Percentiles rank a stretch among this genome's conserved stretches.
phyloP scores from a whole-genome alignment of 2,797 vertebrate species.

The Epinephelus coioides region DNA sequence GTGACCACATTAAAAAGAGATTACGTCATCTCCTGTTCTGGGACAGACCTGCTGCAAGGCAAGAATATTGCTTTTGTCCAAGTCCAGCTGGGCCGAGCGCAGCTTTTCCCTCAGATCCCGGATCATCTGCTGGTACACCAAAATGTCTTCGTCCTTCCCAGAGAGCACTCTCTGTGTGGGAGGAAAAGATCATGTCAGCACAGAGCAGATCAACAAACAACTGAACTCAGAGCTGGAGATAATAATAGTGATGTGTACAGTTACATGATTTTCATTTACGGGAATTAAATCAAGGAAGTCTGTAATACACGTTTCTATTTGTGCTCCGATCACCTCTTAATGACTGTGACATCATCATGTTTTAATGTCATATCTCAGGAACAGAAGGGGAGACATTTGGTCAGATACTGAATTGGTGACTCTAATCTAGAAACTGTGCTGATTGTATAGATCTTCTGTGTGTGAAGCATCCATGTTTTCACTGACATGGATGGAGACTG shows the following conservation, averaged over 20 bases:
- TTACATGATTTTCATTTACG: not conserved
- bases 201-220: not conserved
- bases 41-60: slow-evolving; percentile 92
- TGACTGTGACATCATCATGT: not conserved
- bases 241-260: not conserved
- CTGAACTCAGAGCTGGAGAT: not conserved
- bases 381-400: too few relatives aligned
- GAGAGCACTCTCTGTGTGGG: slow-evolving; percentile 88
- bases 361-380: too few relatives aligned
- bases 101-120: slow-evolving; percentile 91
- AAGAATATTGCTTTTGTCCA: slow-evolving; percentile 92
- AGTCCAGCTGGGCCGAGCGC: slow-evolving; percentile 90
- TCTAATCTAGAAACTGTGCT: too few relatives aligned
- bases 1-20: not conserved
- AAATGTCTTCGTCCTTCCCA: slow-evolving; percentile 94
- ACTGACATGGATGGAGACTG: too few relatives aligned
- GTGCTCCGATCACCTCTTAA: not conserved
- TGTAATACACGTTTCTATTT: not conserved
- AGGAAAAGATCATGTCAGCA: slow-evolving; percentile 15
- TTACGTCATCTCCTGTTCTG: not conserved
- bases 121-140: slow-evolving; percentile 94
- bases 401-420: too few relatives aligned
- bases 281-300: not conserved
- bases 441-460: too few relatives aligned
- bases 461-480: too few relatives aligned